Base-by-base conservation (phyloP, 2,888 invertebrate species). In the Dryadula phaetusa region DNA sequence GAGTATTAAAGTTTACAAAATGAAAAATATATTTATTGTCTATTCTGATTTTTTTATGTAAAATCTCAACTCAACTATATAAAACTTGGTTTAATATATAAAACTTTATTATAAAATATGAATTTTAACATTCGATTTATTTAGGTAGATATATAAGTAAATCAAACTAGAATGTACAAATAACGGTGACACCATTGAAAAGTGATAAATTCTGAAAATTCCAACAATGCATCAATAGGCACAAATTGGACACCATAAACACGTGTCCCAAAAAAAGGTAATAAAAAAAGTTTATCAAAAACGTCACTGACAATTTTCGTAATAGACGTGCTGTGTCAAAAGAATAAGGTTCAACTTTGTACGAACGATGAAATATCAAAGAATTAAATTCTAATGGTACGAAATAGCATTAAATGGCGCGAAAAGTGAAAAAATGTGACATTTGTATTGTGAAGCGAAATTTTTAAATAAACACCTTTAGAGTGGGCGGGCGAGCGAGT, bases 381-480 rank as follows among this genome's bases (percentile, higher is more conserved):
- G 71, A 73, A 72, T 74, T 72, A 69, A 73, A 79, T 79, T 75
- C 75, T 82, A 82, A 83, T 85, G 83, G 80, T 75, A 77, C 76
- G 86, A 86, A 90, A 89, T 86, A 86, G 83, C 82, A 90, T 90
- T 88, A 91, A 92, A 92, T 92, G 92, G 90, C 86, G 90, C 90
- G 90, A 91, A 88, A 86, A 84, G 79, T 77, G 82, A 80, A 88
- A 86, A 89, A 90, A 86, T 81, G 80, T 87, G 87, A 84, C 88
- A 84, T 82, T 84, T 77, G 82, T 79, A 85, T 87, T 88, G 87
- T 90, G 84, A 77, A 79, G 78, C 82, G 82, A 87, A 88, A 86
- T 84, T 90, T 90, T 88, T 86, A 90, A 92, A 92, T 92, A 92
- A 92, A 92, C 92, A 92, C 90, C 90, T 91, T 92, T 91, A 82